These are phyloP conservation scores for Timema podura DNA, from an alignment of 2,888 invertebrate species.

Conservation along the genomic window DNA sequence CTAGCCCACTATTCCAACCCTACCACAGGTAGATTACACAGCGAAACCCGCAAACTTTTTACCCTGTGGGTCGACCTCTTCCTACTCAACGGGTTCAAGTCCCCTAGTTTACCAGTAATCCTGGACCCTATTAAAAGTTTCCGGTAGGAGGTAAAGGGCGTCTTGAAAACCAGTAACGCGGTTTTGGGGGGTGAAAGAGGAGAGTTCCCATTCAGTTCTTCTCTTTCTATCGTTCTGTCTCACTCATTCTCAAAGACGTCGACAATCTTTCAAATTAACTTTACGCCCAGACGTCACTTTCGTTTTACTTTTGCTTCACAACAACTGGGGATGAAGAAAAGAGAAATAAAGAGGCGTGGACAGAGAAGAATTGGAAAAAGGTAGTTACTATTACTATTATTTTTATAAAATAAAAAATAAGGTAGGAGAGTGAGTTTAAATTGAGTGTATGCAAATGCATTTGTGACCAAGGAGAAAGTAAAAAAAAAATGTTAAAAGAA, in stretches of 20 bases:
- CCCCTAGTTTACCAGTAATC: conserved; percentile 18
- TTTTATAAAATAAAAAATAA: too few species aligned
- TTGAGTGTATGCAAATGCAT: conserved; percentile 28
- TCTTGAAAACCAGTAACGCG: too few species aligned
- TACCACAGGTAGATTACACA: too few species aligned
- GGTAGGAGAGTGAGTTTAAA: background rate
- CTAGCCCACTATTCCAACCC: too few species aligned
- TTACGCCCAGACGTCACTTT: conserved; percentile 22
- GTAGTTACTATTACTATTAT: too few species aligned
- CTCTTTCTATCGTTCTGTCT: background rate
- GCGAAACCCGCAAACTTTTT: too few species aligned
- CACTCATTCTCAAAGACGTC: background rate
- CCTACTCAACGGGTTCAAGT: too few species aligned
- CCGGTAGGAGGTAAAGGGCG: conserved; percentile 10
- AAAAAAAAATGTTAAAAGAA: conserved; percentile 8
- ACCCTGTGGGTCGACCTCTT: too few species aligned
- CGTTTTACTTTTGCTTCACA: background rate
- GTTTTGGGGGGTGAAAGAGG: too few species aligned
- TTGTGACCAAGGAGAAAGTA: conserved; percentile 20
- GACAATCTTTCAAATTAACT: conserved; percentile 27
- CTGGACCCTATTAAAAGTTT: conserved; percentile 29
- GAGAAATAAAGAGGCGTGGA: conserved; percentile 10
- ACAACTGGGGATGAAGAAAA: background rate
- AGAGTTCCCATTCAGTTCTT: background rate
- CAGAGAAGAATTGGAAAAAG: too few species aligned